Evolutionary conservation across 2,888 invertebrate genomes (phyloP).

Genomic region (Pyrocoelia pectoralis): DNA sequence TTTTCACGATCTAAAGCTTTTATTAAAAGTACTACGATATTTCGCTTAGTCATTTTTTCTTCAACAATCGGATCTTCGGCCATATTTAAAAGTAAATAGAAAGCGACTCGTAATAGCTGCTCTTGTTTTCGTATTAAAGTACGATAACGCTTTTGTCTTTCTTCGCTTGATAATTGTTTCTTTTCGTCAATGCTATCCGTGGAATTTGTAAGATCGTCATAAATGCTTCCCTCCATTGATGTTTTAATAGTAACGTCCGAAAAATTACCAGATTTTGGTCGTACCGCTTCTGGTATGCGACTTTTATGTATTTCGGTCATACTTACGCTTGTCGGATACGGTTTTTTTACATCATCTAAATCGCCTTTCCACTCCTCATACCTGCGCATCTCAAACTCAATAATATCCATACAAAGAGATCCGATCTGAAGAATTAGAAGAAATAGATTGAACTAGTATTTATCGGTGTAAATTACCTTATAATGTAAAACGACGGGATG

Average conservation of each 20-base stretch:
- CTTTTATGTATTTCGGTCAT: constrained; percentile 73
- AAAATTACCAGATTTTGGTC: constrained; percentile 79
- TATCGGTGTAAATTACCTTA: constrained; percentile 70
- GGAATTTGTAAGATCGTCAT: constrained; percentile 63
- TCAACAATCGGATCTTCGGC: constrained; percentile 95
- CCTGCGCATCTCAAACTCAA: constrained; percentile 92
- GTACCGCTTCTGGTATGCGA: constrained; percentile 76
- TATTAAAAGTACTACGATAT: constrained; percentile 85
- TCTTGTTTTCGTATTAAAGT: constrained; percentile 93
- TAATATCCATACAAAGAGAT: constrained; percentile 94
- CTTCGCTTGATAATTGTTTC: constrained; percentile 53
- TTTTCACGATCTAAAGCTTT: constrained; percentile 91
- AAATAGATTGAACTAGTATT: not conserved
- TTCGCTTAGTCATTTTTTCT: constrained; percentile 96
- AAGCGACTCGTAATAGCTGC: constrained; percentile 88
- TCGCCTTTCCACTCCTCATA: constrained; percentile 92
- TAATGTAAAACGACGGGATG: constrained; percentile 94
- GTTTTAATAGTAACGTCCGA: constrained; percentile 65
- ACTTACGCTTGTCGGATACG: constrained; percentile 57
- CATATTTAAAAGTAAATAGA: constrained; percentile 92
- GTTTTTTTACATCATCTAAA: constrained; percentile 64
- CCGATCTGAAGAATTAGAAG: constrained; percentile 72
- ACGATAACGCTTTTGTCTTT: constrained; percentile 77
- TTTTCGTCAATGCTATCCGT: constrained; percentile 58
- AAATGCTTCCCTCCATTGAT: constrained; percentile 73